Evolutionary conservation across 2,888 invertebrate genomes (phyloP).

Genomic region (Scaeva pyrastri): DNA sequence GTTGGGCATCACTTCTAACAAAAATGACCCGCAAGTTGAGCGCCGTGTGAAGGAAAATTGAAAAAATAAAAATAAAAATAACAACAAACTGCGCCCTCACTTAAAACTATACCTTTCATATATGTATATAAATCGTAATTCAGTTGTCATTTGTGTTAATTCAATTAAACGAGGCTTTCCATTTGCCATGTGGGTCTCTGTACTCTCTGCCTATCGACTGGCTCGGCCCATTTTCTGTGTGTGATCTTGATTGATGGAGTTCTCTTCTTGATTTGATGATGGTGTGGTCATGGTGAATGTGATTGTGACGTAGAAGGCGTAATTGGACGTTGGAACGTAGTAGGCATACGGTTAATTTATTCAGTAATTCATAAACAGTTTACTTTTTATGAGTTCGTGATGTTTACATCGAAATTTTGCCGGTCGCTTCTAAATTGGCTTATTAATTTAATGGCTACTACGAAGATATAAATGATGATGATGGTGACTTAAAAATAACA

Average conservation of each 20-base stretch:
- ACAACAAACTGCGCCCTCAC: slow-evolving; percentile 8
- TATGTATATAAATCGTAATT: slow-evolving; percentile 5
- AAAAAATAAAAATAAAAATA: not conserved
- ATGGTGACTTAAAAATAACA: slow-evolving; percentile 20
- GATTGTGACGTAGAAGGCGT: slow-evolving; percentile 42
- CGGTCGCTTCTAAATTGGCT: slow-evolving; percentile 56
- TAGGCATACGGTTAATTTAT: slow-evolving; percentile 32
- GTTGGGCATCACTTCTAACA: not conserved
- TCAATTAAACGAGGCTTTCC: slow-evolving; percentile 53
- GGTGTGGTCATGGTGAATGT: not conserved
- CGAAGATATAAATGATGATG: slow-evolving; percentile 11
- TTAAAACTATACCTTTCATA: not conserved
- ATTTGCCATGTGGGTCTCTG: slow-evolving; percentile 4
- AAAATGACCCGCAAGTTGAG: slow-evolving; percentile 1
- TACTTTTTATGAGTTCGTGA: not conserved
- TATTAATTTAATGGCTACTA: slow-evolving; percentile 45
- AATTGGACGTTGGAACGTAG: slow-evolving; percentile 32
- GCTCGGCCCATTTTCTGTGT: not conserved
- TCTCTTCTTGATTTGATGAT: not conserved
- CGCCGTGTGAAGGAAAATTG: not conserved
- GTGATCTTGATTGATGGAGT: slow-evolving; percentile 20
- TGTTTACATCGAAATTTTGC: slow-evolving; percentile 54
- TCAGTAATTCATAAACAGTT: slow-evolving; percentile 42
- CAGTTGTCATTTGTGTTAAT: slow-evolving; percentile 59
- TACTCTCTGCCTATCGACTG: not conserved